Base-by-base conservation (phyloP, 2,888 invertebrate species). In the Stenoptilia bipunctidactyla region DNA sequence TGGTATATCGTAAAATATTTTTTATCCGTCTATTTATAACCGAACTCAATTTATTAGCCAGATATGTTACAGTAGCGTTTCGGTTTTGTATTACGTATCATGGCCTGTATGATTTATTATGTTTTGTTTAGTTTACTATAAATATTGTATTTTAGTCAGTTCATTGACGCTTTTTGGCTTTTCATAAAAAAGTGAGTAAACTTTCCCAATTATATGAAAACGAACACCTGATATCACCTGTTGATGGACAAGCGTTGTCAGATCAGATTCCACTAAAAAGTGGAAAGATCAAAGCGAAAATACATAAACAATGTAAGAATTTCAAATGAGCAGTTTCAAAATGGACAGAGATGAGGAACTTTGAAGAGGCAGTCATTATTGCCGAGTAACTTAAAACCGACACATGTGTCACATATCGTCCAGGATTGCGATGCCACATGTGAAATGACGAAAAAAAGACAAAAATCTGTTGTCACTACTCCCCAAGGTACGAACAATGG, bases 361-460 rank as follows among this genome's bases (percentile, higher is more conserved):
- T 66, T 74, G 67, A 74, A 76, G 73, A 73, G 65, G 58, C 68
- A 74, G 68, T 76, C 75, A 75, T 79, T 79, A 77, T 77, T 71
- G 70, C 68, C 51, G 55, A 70, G 82, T 77, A 82, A 83, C 76
- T 66, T 57, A 68, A 83, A 70, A 82, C 83, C 77, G 56, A 60
- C 79, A 82, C 83, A 82, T 83, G 80, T 83, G 83, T 75, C 75
- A 67, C 77, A 80, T 79, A 79, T 80, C 80, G 75, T 68, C 71
- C 79, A 79, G 72, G 79, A 80, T 82, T 82, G 80, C 82, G 75
- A 74, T 71, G 75, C 80, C 82, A 83, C 76, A 82, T 83, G 82
- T 82, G 77, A 71, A 76, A 71, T 66, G 30, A 30, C 9, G 65
- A 72, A 70, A 75, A 75, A 79, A 75, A 61, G 57, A 69, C 70